Evolutionary conservation across 23 tunicate genomes (phyloP).

Genomic region (Halocynthia aurantium): DNA sequence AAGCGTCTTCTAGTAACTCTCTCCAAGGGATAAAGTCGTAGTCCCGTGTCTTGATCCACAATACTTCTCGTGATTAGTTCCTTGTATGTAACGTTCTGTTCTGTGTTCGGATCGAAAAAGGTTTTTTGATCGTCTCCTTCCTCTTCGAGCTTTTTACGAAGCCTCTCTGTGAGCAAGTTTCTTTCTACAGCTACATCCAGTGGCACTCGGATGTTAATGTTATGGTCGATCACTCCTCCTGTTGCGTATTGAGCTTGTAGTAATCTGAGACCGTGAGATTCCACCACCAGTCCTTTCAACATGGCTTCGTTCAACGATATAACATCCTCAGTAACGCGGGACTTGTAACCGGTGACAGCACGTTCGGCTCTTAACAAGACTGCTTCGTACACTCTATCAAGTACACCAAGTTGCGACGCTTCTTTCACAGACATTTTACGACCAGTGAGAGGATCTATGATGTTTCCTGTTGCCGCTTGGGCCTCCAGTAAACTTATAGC

Average conservation of each 20-base stretch:
- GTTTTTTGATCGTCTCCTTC: constrained; percentile 30
- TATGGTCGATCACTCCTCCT: constrained; percentile 79
- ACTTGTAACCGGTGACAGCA: constrained; percentile 81
- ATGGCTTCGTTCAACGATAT: constrained; percentile 87
- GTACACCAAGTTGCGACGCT: constrained; percentile 64
- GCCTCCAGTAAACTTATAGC: constrained; percentile 92
- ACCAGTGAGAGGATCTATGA: constrained; percentile 83
- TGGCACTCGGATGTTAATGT: constrained; percentile 61
- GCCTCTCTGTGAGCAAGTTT: constrained; percentile 22
- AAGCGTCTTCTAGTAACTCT: constrained; percentile 38
- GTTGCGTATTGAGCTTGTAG: constrained; percentile 81
- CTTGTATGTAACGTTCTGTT: constrained; percentile 86
- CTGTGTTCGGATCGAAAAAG: constrained; percentile 96
- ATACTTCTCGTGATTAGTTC: constrained; percentile 82
- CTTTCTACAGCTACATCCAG: constrained; percentile 62
- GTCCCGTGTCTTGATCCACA: constrained; percentile 87
- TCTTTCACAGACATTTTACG: constrained; percentile 82
- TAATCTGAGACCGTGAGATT: constrained; percentile 68
- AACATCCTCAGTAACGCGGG: constrained; percentile 43
- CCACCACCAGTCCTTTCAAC: constrained; percentile 75
- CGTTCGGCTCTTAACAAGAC: constrained; percentile 89
- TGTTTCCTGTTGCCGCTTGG: constrained; percentile 86
- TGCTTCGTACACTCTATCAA: constrained; percentile 89
- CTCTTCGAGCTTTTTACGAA: constrained; percentile 34
- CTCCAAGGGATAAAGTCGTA: constrained; percentile 75